Base-by-base conservation (phyloP, 1,140 invertebrate species). In the Hestina assimilis region DNA sequence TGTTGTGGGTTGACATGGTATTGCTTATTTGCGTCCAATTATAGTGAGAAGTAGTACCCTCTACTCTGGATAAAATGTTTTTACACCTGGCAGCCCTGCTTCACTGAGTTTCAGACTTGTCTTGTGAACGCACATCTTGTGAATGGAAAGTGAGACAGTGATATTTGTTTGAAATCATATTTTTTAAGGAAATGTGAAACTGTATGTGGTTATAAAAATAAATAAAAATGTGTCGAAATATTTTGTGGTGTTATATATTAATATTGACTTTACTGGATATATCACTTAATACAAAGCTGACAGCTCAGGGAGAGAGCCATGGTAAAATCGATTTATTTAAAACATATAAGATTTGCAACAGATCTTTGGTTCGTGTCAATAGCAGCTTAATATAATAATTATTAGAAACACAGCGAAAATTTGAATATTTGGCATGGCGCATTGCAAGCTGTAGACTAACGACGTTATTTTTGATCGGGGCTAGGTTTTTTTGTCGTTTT, bases 231-330 rank as follows among this genome's bases (percentile, higher is more conserved):
- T 83, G 67, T 79, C 69, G 73, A 56, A 83, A 83, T 74, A 69
- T 79, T 59, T 70, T 85, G 63, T 83, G 79, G 82, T 83, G 71
- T 79, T 87, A 83, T 56, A 70, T 84, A 71, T 79, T 87, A 65
- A 60, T 82, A 68, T 73, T 87, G 68, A 84, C 82, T 47, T 74
- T 83, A 51, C 70, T 85, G 62, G 82, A 87, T 79, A 75, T 84
- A 72, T 79, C 84, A 35, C 69, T 81, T 28, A 83, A 85, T 54
- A 79, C 75, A 41, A 84, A 79, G 72, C 66, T 85, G 79, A 79
- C 80, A 75, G 82, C 82, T 31, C 80, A 81, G 64, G 82, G 84
- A 70, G 82, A 87, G 71, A 87, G 80, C 69, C 80, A 87, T 81
- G 84, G 82, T 87, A 87, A 85, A 77, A 83, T 87, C 82, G 77